Evolutionary conservation across 2,888 invertebrate species (phyloP).

Genomic region (Epirrita christyi): DNA sequence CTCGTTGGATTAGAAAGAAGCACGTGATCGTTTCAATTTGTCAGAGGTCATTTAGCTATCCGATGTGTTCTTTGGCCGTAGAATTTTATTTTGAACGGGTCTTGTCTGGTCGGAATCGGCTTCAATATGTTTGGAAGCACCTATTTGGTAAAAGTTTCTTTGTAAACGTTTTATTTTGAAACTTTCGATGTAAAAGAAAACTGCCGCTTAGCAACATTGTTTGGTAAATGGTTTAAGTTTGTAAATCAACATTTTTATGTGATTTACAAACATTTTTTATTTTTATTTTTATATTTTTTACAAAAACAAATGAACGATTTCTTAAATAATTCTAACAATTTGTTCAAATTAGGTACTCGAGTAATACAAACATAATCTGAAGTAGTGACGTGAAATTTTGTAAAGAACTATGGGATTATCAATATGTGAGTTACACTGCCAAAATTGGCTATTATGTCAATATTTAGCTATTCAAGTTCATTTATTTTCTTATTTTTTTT

Average conservation of each 20-base stretch:
- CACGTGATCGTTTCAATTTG: slow-evolving; percentile 39
- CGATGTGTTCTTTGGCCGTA: slow-evolving; percentile 38
- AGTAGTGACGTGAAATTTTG: too few species aligned
- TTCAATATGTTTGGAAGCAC: slow-evolving; percentile 28
- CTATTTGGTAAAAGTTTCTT: slow-evolving; percentile 25
- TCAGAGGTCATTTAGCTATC: slow-evolving; percentile 38
- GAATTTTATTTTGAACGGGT: slow-evolving; percentile 38
- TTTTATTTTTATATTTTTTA: too few species aligned
- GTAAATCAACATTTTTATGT: slow-evolving; percentile 17
- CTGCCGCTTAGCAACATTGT: slow-evolving; percentile 16
- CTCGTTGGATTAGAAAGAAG: slow-evolving; percentile 28
- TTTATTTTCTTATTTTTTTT: too few species aligned
- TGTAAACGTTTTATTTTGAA: slow-evolving; percentile 27
- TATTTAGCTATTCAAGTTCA: too few species aligned
- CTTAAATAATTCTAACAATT: too few species aligned
- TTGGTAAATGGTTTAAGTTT: slow-evolving; percentile 8
- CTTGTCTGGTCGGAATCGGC: slow-evolving; percentile 26
- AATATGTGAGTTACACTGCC: too few species aligned
- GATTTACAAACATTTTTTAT: too few species aligned
- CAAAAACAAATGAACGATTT: too few species aligned
- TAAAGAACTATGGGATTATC: too few species aligned
- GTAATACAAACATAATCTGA: too few species aligned
- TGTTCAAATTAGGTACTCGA: too few species aligned
- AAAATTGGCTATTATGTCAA: too few species aligned
- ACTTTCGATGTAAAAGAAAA: slow-evolving; percentile 23